Conservation (phyloP, 2,888 invertebrate species). For the Polydrusus pterygomalis region DNA sequence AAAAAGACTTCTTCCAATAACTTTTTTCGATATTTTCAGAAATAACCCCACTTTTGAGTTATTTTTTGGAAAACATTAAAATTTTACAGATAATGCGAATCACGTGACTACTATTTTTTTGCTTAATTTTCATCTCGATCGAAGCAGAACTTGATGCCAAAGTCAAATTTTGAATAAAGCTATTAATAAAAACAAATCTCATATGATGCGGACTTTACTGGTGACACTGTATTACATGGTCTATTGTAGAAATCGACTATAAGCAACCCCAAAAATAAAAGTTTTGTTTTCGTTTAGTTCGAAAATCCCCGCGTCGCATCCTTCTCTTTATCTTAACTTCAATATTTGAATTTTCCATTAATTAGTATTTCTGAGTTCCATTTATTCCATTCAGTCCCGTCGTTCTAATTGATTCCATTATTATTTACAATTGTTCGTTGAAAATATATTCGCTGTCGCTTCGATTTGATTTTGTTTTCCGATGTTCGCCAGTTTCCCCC, state of each 20-base stretch:
- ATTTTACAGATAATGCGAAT: too few species aligned
- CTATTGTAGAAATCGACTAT: not conserved
- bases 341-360: conserved; percentile 67
- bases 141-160: too few species aligned
- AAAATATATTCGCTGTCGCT: conserved; percentile 55
- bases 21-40: too few species aligned
- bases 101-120: too few species aligned
- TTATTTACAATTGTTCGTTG: conserved; percentile 63
- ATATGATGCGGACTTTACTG: too few species aligned
- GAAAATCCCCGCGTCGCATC: conserved; percentile 39
- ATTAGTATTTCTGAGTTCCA: conserved; percentile 68
- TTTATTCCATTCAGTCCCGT: conserved; percentile 59
- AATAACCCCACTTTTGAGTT: too few species aligned
- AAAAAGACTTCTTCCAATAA: too few species aligned
- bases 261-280: conserved; percentile 21
- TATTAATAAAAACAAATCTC: too few species aligned
- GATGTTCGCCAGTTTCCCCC: conserved; percentile 30
- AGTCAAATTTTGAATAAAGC: too few species aligned
- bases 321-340: conserved; percentile 44
- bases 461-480: conserved; percentile 49
- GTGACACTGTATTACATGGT: too few species aligned
- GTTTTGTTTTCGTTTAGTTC: conserved; percentile 51
- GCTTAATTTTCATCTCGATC: too few species aligned
- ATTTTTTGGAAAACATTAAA: too few species aligned
- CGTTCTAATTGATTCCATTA: conserved; percentile 69